Conservation (phyloP, 1,140 invertebrate species). For the roundworm (Caenorhabditis elegans) region DNA sequence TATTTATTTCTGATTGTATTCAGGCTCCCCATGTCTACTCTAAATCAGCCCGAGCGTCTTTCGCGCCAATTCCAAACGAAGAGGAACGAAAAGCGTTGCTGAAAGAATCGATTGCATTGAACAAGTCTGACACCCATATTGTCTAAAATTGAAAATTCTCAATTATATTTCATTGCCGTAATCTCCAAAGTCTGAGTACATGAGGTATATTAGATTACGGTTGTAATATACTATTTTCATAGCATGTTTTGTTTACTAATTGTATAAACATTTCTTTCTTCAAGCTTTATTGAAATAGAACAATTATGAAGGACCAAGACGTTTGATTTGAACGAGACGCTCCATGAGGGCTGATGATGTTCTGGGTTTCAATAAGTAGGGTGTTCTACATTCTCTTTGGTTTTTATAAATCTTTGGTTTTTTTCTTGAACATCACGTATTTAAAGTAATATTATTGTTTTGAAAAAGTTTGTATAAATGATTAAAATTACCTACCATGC, state of each 20-base stretch:
- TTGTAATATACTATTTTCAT: background rate
- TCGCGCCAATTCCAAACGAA: constrained; percentile 22
- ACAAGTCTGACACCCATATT: constrained; percentile 14
- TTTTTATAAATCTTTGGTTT: no score
- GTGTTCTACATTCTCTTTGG: no score
- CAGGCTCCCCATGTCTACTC: constrained; percentile 2
- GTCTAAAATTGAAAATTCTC: background rate
- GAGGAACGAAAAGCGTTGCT: constrained; percentile 27
- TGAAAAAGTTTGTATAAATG: no score
- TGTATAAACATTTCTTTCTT: background rate
- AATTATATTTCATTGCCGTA: background rate
- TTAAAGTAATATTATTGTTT: no score
- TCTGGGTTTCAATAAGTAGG: no score
- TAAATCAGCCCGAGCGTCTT: constrained; percentile 18
- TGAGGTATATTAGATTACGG: background rate
- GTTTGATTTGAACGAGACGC: no score
- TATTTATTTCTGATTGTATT: no score
- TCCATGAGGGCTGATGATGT: no score
- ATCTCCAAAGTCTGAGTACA: background rate
- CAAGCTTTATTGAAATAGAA: no score
- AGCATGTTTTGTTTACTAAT: background rate
- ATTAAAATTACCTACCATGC: no score
- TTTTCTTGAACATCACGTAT: no score
- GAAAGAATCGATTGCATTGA: constrained; percentile 28
- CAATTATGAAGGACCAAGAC: no score